Evolutionary conservation across 2,888 invertebrate genomes (phyloP).

Genomic region (Luperina testacea): DNA sequence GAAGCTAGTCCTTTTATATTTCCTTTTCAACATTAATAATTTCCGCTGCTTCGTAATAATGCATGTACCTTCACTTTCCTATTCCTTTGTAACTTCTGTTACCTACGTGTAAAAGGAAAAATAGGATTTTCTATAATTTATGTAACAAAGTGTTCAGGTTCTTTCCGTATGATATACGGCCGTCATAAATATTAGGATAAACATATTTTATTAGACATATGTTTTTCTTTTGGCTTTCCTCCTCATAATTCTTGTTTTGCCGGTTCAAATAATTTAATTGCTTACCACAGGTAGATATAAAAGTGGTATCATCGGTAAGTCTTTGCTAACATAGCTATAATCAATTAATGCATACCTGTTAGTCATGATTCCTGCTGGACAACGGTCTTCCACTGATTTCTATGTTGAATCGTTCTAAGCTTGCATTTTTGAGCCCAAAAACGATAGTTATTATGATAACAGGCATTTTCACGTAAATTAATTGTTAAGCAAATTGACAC

Average conservation of each 20-base stretch:
- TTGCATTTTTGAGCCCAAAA: not conserved
- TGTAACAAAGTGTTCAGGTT: conserved; percentile 58
- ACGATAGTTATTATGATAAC: not conserved
- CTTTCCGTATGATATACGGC: conserved; percentile 41
- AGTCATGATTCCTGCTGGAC: not conserved
- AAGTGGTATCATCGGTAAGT: not conserved
- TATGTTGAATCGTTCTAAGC: too few species aligned
- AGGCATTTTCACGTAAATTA: not conserved
- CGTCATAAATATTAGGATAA: conserved; percentile 40
- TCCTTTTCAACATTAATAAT: not conserved
- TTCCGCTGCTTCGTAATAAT: conserved; percentile 6
- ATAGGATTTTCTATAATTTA: conserved; percentile 62
- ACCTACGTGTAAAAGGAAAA: conserved; percentile 38
- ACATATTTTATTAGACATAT: conserved; percentile 35
- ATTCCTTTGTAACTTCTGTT: conserved; percentile 31
- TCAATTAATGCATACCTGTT: not conserved
- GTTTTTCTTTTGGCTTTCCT: conserved; percentile 36
- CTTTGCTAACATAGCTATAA: not conserved
- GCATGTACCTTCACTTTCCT: conserved; percentile 19
- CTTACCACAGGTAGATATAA: not conserved
- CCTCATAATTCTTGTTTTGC: not conserved
- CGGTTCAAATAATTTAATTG: not conserved
- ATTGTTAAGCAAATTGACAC: not conserved
- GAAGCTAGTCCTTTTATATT: not conserved
- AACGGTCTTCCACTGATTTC: not conserved